Base-by-base conservation (phyloP, 64 coral and sea anemone genomes). In the Porites lutea region DNA sequence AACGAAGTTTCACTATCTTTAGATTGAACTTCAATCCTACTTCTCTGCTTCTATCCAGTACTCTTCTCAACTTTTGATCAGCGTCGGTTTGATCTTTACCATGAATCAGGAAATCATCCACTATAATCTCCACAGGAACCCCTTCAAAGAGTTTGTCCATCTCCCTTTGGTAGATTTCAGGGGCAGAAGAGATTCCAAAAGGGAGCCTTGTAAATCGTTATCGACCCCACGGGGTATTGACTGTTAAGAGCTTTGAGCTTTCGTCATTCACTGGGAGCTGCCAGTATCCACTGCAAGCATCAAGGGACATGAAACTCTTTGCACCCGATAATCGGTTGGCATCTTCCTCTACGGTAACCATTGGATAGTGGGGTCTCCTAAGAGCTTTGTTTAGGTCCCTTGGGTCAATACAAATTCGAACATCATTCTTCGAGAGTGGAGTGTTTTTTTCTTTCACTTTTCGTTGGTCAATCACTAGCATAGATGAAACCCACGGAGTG, bases 391-490 rank as follows among this genome's bases (percentile, higher is more conserved):
- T 52, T 12, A 86, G 82, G 14, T 86, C 62, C 7, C 82, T 66
- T 47, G 82, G 82, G 82, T 70, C 82, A 48, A 86, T 86, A 45
- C 82, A 86, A 68, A 86, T 86, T 75, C 86, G 71, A 51, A 88
- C 59, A 59, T 76, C 52, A 15, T 89, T 45, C 43, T 89, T 79
- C 3, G 88, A 65, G 4, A 13, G 59, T 65, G 50, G 75, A 20
- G 15, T 59, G 62, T 81, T 62, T 73, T 75, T 92, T 52, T 46
- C 76, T 72, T 88, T 93, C 7, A 5, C 92, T 82, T 81, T 77
- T 51, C 84, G 71, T 50, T 93, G 88, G 77, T 93, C 85, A 62
- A 88, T 79, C 20, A 93, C 63, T 46, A 87, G n/a, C n/a, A n/a
- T n/a, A n/a, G n/a, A n/a, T 52, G 18, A 68, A n/a, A 92, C 82